These are phyloP conservation scores for Achatina immaculata DNA, from an alignment of 1,140 invertebrate genomes.

Conservation along the genomic window DNA sequence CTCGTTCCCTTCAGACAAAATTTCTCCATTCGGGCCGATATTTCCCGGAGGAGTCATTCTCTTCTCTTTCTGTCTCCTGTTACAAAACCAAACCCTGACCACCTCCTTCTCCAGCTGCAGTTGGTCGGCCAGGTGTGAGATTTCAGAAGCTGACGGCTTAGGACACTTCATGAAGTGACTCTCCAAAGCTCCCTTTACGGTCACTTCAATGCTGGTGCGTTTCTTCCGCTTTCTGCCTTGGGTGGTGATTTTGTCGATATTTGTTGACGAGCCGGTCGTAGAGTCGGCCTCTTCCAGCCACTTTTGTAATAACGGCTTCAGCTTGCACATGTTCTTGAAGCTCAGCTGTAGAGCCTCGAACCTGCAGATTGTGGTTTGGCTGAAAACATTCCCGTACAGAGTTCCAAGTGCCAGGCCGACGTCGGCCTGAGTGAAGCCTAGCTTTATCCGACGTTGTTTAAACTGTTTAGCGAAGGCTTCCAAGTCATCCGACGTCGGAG, in stretches of 20 bases:
- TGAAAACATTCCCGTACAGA: constrained; percentile 99
- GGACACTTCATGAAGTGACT: constrained; percentile 99
- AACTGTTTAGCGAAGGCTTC: constrained; percentile 99
- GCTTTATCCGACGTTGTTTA: constrained; percentile 98
- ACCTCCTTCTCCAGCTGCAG: constrained; percentile 97
- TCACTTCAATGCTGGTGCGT: constrained; percentile 98
- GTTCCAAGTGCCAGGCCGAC: constrained; percentile 97
- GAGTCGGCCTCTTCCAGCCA: constrained; percentile 99
- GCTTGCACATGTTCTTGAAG: constrained; percentile 99
- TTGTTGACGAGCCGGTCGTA: constrained; percentile 95
- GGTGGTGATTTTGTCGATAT: constrained; percentile 97
- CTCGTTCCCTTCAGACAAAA: constrained; percentile 51
- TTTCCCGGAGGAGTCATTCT: constrained; percentile 91
- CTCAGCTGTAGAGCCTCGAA: constrained; percentile 99
- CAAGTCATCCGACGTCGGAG: constrained; percentile 96
- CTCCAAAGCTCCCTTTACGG: constrained; percentile 97
- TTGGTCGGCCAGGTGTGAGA: constrained; percentile 91
- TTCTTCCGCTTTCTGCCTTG: constrained; percentile 99
- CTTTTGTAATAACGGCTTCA: constrained; percentile 98
- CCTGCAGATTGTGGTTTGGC: constrained; percentile 99
- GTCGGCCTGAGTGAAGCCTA: constrained; percentile 95
- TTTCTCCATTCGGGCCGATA: constrained; percentile 64
- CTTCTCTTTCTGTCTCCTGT: constrained; percentile 98
- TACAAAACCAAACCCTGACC: constrained; percentile 96
- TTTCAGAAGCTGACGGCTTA: constrained; percentile 99